Base-by-base conservation (phyloP, 2,113 vertebrate genomes). In the Mohoua ochrocephala region DNA sequence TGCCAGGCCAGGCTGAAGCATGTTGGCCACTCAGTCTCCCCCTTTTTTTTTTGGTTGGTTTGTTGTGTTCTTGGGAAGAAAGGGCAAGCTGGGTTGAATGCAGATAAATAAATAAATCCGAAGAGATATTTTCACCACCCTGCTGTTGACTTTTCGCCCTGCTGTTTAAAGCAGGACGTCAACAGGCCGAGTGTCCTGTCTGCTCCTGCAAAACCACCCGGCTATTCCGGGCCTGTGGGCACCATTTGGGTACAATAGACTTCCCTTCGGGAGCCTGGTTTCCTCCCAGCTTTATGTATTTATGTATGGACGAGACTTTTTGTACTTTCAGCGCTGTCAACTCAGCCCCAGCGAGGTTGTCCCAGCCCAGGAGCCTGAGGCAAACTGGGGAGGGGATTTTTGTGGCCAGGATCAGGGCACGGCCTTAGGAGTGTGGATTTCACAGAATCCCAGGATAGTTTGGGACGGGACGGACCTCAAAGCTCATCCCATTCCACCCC, bases 81-180 rank as follows among this genome's bases (percentile, higher is more conserved):
- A 87, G 39, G 50, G n/a, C n/a, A 42, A 45, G 53, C 71, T 84
- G 89, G 67, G 28, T 18, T 65, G 39, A 52, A 68, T 54, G 50
- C 39, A 91, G 63, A 63, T 28, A 89, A 92, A 84, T 60, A 77
- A 92, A 74, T 33, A 47, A 59, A 82, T 31, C 21, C 3, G 19
- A 52, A 47, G 83, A 47, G 56, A 6, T 68, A 41, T 89, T 96
- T 96, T 95, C 86, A 60, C 35, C 52, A 4, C 8, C 2, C 15
- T 63, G 42, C 45, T 91, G 86, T 92, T 95, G 94, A 95, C 78
- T 93, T 90, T 68, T 90, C 64, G 77, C 53, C 63, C 57, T 71
- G 3, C 31, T 84, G 67, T 57, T 74, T 57, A 23, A 87, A 92
- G 86, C 56, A 65, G 39, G 67, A 61, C 0, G 2, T 93, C 94